Base-by-base conservation (phyloP, 2,888 invertebrate species). In the Lasius platythorax region DNA sequence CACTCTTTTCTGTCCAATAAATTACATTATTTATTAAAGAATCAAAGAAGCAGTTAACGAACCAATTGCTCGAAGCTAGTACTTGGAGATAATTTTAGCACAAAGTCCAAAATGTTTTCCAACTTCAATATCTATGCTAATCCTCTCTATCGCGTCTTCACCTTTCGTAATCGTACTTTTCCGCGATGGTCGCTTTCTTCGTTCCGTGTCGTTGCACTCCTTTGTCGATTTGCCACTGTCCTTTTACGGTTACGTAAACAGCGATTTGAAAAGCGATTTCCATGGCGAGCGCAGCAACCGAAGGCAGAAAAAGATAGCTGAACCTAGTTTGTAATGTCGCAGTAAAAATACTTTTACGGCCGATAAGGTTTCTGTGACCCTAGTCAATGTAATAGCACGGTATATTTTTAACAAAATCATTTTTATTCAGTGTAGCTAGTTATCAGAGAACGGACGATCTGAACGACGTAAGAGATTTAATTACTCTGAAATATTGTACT, bases 81-180 rank as follows among this genome's bases (percentile, higher is more conserved):
- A 23, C 5, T 66, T 12, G 18, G 33, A 46, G 43, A 46, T 37
- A 61, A 81, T 33, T 63, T 30, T 61, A 56, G n/a, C 53, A 87
- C 87, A 85, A 88, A 89, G 89, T 89, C 87, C 74, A 89, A 92
- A 91, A 90, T 90, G 88, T 91, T 91, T 91, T 92, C 85, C 89
- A 87, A 86, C 81, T 87, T 90, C 91, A 92, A 92, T 92, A 92
- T 92, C 91, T 92, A 92, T 92, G 92, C 91, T 92, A 92, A 92
- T 92, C 90, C 90, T 73, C 68, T 81, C 88, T 83, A 79, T 81
- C 85, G 84, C 85, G 88, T 91, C 88, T 89, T 91, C 85, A 76
- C 15, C 82, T 63, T 66, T 81, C 83, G 56, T 68, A 46, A 53
- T 63, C 70, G 73, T 74, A 64, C 81, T 82, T 64, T 33, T 75